Evolutionary conservation across 2,888 invertebrate genomes (phyloP).

Genomic region (Drosophila diplacantha): DNA sequence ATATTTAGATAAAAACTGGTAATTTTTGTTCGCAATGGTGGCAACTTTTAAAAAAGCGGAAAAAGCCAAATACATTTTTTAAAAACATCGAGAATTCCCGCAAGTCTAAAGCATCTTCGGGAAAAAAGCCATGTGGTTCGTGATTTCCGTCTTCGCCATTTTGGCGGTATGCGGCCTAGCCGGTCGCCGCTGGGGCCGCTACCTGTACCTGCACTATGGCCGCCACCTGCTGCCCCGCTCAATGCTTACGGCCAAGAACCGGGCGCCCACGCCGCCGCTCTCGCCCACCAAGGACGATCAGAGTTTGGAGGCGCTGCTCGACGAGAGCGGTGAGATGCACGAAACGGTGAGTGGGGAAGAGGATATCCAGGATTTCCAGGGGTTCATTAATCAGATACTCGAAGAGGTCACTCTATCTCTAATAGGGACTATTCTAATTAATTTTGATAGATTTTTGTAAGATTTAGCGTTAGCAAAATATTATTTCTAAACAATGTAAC

Average conservation of each 20-base stretch:
- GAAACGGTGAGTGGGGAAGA: conserved; percentile 74
- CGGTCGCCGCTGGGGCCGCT: conserved; percentile 76
- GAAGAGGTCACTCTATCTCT: too few species aligned
- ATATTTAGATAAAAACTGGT: too few species aligned
- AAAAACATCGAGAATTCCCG: too few species aligned
- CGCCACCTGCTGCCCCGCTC: conserved; percentile 74
- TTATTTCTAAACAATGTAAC: too few species aligned
- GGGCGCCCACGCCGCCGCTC: conserved; percentile 76
- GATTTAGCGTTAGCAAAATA: too few species aligned
- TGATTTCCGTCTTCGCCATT: conserved; percentile 62
- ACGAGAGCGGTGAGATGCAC: conserved; percentile 76
- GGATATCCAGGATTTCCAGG: not conserved
- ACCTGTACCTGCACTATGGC: conserved; percentile 75
- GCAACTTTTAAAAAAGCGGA: too few species aligned
- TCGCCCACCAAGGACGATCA: conserved; percentile 74
- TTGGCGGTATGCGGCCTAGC: conserved; percentile 63
- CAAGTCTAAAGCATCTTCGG: too few species aligned
- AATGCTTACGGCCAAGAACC: conserved; percentile 70
- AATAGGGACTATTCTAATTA: too few species aligned
- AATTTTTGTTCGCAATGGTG: too few species aligned
- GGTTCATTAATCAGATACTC: too few species aligned
- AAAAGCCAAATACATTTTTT: too few species aligned
- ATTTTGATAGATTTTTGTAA: not conserved
- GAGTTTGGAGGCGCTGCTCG: conserved; percentile 74
- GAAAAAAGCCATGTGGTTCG: conserved; percentile 70